Conservation (phyloP, 2,113 vertebrate species). For the Rhizomys pruinosus region DNA sequence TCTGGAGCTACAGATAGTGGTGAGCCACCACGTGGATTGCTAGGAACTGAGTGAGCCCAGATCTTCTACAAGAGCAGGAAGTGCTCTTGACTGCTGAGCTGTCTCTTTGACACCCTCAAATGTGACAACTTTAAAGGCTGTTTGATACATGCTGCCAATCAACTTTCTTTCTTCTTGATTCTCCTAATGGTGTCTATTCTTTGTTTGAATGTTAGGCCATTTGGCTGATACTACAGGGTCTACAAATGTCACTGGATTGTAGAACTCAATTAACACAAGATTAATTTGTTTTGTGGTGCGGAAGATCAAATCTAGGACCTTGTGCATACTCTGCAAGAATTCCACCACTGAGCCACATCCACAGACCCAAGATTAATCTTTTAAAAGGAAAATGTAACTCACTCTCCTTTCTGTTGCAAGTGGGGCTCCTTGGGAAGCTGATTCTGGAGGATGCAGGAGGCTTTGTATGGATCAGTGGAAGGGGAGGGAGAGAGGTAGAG, state of each 20-base stretch:
- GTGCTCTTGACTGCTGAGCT: too few relatives aligned
- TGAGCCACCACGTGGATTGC: too few relatives aligned
- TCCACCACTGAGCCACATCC: neutral
- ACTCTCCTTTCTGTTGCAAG: neutral
- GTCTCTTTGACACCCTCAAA: too few relatives aligned
- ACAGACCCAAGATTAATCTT: neutral
- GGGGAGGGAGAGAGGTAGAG: too few relatives aligned
- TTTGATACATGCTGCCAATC: neutral
- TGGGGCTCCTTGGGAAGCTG: neutral
- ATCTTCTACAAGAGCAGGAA: too few relatives aligned
- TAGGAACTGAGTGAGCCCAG: too few relatives aligned
- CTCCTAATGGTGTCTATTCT: neutral
- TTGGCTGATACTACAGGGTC: neutral
- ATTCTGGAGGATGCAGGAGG: neutral
- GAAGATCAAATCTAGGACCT: neutral
- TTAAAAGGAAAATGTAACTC: neutral
- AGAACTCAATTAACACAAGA: slow-evolving; percentile 1
- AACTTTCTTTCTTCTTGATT: neutral
- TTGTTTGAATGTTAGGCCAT: slow-evolving; percentile 1
- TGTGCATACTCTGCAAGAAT: neutral
- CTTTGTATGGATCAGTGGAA: neutral
- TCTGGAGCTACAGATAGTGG: too few relatives aligned
- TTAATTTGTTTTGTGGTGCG: neutral
- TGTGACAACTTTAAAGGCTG: neutral
- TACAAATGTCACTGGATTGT: neutral